phyloP scores from a whole-genome alignment of 2,113 vertebrate species.

The Eonycteris spelaea region DNA sequence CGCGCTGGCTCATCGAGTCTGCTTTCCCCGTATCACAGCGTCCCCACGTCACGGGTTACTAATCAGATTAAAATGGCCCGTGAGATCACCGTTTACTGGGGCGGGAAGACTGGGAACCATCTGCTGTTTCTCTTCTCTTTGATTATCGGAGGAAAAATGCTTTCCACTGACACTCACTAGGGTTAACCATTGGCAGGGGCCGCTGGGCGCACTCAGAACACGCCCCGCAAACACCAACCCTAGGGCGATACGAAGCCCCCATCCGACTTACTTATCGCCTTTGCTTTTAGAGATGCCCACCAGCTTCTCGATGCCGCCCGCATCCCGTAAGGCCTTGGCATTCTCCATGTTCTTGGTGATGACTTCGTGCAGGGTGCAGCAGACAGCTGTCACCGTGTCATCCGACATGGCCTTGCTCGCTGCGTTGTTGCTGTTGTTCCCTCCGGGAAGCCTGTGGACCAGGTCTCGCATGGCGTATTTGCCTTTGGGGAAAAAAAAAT shows the following conservation, averaged over 20 bases:
- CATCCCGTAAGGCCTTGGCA: constrained; percentile 97
- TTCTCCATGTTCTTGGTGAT: constrained; percentile 99
- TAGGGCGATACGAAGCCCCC: constrained; percentile 24
- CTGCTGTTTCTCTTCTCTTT: constrained; percentile 15
- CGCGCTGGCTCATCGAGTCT: no score
- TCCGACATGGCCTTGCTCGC: constrained; percentile 97
- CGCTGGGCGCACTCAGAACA: constrained; percentile 25
- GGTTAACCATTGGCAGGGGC: neutral
- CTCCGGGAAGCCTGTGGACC: constrained; percentile 95
- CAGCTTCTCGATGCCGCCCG: constrained; percentile 97
- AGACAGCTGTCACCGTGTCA: constrained; percentile 97
- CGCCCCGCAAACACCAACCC: neutral
- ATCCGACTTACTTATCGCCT: constrained; percentile 96
- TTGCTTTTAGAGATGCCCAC: constrained; percentile 99
- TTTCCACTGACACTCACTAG: neutral
- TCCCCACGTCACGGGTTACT: neutral
- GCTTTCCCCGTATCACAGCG: no score
- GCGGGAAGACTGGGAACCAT: neutral
- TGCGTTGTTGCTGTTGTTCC: constrained; percentile 88
- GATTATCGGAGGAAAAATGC: neutral
- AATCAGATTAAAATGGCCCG: neutral
- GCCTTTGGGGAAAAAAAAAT: constrained; percentile 83
- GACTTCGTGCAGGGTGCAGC: constrained; percentile 98
- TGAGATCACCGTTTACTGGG: neutral
- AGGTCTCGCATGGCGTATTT: constrained; percentile 99